Conservation (phyloP, 2,888 invertebrate genomes). For the Eristalis pertinax region DNA sequence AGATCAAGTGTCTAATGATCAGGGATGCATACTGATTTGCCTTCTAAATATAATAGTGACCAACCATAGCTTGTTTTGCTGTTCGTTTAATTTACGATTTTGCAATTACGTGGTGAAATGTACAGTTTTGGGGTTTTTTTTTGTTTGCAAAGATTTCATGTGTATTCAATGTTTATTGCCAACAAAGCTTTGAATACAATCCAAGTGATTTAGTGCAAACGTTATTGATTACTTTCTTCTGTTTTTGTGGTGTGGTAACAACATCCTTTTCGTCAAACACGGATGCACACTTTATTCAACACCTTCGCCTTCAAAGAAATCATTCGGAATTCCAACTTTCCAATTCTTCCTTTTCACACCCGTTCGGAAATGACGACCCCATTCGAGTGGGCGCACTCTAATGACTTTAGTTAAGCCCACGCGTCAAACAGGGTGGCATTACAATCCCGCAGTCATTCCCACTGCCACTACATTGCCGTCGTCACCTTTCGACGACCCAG, state of each 20-base stretch:
- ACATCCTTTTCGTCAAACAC: no score
- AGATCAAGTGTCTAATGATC: background rate
- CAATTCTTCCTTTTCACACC: background rate
- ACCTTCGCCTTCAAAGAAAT: background rate
- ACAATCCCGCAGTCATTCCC: no score
- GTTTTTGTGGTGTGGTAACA: no score
- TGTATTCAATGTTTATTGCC: no score
- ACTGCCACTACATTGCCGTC: background rate
- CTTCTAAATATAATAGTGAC: background rate
- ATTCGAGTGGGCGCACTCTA: background rate
- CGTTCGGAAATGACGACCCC: background rate
- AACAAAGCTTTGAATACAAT: no score
- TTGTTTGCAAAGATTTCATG: no score
- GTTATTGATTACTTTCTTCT: no score
- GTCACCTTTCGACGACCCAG: slow-evolving; percentile 13
- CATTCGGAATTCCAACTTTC: background rate
- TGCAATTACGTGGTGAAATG: background rate
- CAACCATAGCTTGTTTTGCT: background rate
- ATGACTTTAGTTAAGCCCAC: background rate
- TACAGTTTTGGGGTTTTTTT: background rate
- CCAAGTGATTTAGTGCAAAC: no score
- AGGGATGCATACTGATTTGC: background rate
- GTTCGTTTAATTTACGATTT: background rate
- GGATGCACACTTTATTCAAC: no score
- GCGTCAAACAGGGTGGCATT: background rate